Percentiles rank a stretch among this genome's conserved stretches.
Conservation (phyloP, 2,113 vertebrate species). For the Benitochromis conjunctus region DNA sequence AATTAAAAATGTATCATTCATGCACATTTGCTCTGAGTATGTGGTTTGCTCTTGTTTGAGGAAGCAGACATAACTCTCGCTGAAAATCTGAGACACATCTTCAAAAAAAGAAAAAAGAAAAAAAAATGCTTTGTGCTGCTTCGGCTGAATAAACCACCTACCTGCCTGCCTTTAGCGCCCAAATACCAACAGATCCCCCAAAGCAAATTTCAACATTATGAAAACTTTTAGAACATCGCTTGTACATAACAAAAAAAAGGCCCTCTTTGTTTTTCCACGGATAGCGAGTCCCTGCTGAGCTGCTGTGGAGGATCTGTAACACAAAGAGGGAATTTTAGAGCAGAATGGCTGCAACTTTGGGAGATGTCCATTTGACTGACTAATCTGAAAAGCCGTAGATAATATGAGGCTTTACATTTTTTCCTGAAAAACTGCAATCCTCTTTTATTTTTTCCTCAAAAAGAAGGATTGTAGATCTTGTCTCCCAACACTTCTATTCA, state of each 20-base stretch:
- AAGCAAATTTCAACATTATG: background rate
- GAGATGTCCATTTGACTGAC: background rate
- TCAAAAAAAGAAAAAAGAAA: accelerated
- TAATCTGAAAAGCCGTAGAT: background rate
- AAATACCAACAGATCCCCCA: background rate
- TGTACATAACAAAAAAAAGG: background rate
- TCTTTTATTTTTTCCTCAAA: background rate
- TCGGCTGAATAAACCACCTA: background rate
- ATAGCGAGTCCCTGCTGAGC: background rate
- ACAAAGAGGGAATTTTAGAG: background rate
- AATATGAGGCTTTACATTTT: background rate
- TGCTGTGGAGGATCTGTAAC: background rate
- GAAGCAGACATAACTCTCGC: background rate
- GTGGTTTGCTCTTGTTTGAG: background rate
- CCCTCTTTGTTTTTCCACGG: background rate
- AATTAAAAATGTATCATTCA: background rate
- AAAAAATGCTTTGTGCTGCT: background rate
- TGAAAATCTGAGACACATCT: background rate
- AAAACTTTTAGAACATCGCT: background rate
- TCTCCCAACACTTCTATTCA: background rate
- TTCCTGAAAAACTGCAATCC: background rate
- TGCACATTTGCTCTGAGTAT: background rate
- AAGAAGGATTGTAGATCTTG: background rate
- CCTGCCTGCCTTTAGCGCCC: background rate
- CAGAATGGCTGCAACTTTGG: background rate